Evolutionary conservation across 2,797 vertebrate species (phyloP).

Genomic region (Lerista edwardsae): DNA sequence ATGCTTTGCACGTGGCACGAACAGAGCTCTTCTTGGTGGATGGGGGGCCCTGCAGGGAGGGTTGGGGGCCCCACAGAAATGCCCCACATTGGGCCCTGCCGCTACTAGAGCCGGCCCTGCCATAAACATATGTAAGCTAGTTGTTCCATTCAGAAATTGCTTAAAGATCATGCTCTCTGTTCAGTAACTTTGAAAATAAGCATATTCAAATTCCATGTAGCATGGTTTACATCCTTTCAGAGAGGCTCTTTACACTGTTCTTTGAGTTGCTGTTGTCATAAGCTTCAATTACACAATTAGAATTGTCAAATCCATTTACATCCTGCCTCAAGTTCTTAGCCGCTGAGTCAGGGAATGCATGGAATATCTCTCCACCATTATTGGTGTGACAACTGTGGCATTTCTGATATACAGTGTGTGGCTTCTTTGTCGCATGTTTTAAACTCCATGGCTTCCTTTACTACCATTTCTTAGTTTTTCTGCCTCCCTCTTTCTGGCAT

Average conservation of each 20-base stretch:
- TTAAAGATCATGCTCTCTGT: background rate
- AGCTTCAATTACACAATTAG: background rate
- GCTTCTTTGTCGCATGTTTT: background rate
- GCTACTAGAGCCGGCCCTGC: no score
- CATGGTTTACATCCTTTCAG: slow-evolving; percentile 4
- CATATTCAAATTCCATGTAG: background rate
- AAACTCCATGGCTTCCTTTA: background rate
- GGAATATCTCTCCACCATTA: slow-evolving; percentile 7
- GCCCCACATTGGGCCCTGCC: no score
- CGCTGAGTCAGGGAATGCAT: background rate
- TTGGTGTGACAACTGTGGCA: background rate
- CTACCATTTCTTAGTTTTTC: background rate
- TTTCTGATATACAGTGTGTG: background rate
- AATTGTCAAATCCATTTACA: slow-evolving; percentile 14
- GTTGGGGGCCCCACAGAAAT: no score
- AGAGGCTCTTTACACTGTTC: background rate
- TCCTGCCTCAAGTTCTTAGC: slow-evolving; percentile 2
- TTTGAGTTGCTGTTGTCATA: slow-evolving; percentile 8
- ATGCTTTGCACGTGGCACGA: no score
- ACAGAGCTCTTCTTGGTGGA: no score
- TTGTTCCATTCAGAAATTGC: background rate
- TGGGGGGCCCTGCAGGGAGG: no score
- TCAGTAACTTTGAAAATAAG: background rate
- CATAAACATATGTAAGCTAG: background rate
- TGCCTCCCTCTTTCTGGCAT: background rate